Evolutionary conservation across 2,888 invertebrate genomes (phyloP).

Genomic region (Pelosia muscerda): DNA sequence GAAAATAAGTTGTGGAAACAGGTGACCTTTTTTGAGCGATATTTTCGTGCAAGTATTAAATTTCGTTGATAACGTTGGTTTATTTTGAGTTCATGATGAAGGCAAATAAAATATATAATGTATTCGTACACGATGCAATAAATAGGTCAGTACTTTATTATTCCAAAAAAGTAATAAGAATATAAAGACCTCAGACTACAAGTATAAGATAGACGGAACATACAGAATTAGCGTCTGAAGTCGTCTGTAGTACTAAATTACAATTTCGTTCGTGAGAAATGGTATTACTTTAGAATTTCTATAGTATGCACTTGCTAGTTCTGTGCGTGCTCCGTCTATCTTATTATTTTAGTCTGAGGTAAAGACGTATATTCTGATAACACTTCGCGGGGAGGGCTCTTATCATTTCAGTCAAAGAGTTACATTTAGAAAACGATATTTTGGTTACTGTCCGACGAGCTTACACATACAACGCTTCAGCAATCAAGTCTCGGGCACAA

Average conservation of each 20-base stretch:
- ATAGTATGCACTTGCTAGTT: too few relatives aligned
- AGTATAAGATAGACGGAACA: too few relatives aligned
- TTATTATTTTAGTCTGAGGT: too few relatives aligned
- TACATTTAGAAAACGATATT: slow-evolving; percentile 19
- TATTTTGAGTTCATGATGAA: neutral
- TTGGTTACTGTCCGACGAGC: slow-evolving; percentile 31
- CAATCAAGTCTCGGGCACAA: slow-evolving; percentile 36
- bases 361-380: slow-evolving; percentile 16
- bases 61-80: neutral
- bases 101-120: neutral
- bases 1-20: neutral
- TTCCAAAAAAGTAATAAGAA: neutral
- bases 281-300: too few relatives aligned
- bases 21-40: neutral
- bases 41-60: neutral
- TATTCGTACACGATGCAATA: slow-evolving; percentile 15
- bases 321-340: too few relatives aligned
- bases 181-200: too few relatives aligned
- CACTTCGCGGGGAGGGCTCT: slow-evolving; percentile 8
- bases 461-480: slow-evolving; percentile 34
- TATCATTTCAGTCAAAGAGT: slow-evolving; percentile 20
- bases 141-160: slow-evolving; percentile 6
- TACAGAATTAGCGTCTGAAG: too few relatives aligned
- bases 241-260: too few relatives aligned
- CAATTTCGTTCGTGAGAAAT: too few relatives aligned